Conservation (phyloP, 2,797 vertebrate species). For the Fistularia commersonii region DNA sequence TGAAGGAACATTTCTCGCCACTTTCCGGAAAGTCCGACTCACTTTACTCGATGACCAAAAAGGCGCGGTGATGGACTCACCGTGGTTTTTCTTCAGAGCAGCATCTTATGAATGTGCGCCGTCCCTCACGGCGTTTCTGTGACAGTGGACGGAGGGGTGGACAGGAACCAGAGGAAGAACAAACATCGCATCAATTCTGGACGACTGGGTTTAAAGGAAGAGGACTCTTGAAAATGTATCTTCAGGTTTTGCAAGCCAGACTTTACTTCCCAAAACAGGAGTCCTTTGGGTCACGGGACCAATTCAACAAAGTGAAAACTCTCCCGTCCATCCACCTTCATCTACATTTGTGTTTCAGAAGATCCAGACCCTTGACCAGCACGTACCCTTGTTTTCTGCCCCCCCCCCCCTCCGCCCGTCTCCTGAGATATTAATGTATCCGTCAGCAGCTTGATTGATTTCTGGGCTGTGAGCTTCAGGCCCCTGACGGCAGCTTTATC, state of each 20-base stretch:
- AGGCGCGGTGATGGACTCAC: slow-evolving; percentile 37
- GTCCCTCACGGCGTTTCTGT: slow-evolving; percentile 3
- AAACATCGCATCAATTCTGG: slow-evolving; percentile 69
- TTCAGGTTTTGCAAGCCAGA: not conserved
- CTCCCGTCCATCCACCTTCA: too few relatives aligned
- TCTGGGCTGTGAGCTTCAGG: slow-evolving; percentile 40
- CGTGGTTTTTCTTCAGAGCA: slow-evolving; percentile 37
- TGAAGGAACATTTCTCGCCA: too few relatives aligned
- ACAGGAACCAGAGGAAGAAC: slow-evolving; percentile 15
- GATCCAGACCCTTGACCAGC: slow-evolving; percentile 10
- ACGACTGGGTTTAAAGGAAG: slow-evolving; percentile 14
- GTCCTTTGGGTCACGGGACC: too few relatives aligned
- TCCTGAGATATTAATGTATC: slow-evolving; percentile 50
- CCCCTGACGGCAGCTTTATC: slow-evolving; percentile 62
- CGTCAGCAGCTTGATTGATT: slow-evolving; percentile 65
- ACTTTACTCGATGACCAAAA: not conserved
- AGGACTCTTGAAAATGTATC: not conserved
- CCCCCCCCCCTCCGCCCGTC: slow-evolving; percentile 21
- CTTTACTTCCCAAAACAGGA: too few relatives aligned
- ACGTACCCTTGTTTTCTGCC: slow-evolving; percentile 32
- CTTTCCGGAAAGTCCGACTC: too few relatives aligned
- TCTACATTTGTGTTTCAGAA: not conserved
- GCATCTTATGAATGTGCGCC: slow-evolving; percentile 10
- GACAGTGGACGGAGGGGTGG: slow-evolving; percentile 1
- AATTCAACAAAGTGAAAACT: too few relatives aligned